These are phyloP conservation scores for Tarsius wallacei DNA, from an alignment of 2,797 vertebrate species.

Conservation along the genomic window DNA sequence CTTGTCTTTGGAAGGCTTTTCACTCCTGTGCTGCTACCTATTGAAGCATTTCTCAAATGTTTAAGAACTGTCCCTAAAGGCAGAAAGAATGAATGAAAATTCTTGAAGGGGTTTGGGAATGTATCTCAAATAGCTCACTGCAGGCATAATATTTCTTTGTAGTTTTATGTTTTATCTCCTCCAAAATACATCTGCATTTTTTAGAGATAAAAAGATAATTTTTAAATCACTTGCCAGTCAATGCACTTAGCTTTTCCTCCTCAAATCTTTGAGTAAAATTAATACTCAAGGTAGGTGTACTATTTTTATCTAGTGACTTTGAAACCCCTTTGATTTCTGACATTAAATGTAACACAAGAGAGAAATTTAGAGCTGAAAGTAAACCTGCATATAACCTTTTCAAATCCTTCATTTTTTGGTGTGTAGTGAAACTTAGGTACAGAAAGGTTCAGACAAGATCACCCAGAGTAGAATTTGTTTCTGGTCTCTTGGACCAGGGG, in stretches of 20 bases:
- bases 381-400: conserved; percentile 26
- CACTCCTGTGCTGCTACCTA: neutral
- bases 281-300: conserved; percentile 47
- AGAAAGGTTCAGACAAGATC: neutral
- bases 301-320: conserved; percentile 72
- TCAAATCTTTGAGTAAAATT: conserved; percentile 64
- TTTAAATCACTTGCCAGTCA: conserved; percentile 61
- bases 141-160: conserved; percentile 15
- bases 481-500: neutral
- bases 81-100: conserved; percentile 56
- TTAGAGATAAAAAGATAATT: conserved; percentile 73
- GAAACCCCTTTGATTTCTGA: conserved; percentile 52
- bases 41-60: conserved; percentile 50
- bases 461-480: neutral
- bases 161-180: conserved; percentile 63
- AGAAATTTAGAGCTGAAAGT: conserved; percentile 46
- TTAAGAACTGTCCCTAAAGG: conserved; percentile 48
- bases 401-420: neutral
- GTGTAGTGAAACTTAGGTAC: neutral
- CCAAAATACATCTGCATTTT: conserved; percentile 60
- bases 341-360: neutral
- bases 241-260: conserved; percentile 41
- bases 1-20: conserved; percentile 30
- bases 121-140: neutral
- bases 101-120: neutral